These are phyloP conservation scores for Octodonta nipae DNA, from an alignment of 2,888 invertebrate genomes.

Conservation along the genomic window DNA sequence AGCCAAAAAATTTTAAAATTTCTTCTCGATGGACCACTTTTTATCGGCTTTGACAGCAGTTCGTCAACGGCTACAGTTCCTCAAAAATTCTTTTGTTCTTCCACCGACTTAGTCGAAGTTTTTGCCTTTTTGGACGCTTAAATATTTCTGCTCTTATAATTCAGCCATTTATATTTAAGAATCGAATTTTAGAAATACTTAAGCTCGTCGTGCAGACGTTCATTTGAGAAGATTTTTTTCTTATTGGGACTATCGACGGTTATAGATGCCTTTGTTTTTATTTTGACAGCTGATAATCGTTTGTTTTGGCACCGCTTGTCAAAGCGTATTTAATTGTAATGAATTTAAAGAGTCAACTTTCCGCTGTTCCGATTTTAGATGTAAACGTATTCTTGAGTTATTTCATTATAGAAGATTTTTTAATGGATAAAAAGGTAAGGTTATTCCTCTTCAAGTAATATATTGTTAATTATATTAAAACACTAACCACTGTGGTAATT, in stretches of 20 bases:
- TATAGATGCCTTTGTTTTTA: conserved; percentile 15
- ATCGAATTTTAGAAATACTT: conserved; percentile 28
- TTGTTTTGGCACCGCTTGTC: conserved; percentile 13
- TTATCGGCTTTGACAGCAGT: conserved; percentile 24
- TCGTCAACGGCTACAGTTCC: conserved; percentile 29
- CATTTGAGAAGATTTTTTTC: conserved; percentile 14
- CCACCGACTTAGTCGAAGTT: conserved; percentile 11
- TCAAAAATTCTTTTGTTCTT: conserved; percentile 30
- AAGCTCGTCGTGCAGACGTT: conserved; percentile 16
- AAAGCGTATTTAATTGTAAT: background rate
- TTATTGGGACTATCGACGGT: background rate
- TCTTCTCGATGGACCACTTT: conserved; percentile 18
- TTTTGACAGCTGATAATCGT: conserved; percentile 17
- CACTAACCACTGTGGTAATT: no score
- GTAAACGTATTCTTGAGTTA: no score
- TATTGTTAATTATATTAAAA: no score
- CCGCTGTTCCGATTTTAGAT: no score
- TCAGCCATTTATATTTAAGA: conserved; percentile 28
- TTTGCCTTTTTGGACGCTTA: conserved; percentile 12
- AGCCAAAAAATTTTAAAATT: conserved; percentile 1
- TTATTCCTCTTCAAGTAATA: no score
- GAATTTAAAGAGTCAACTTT: no score
- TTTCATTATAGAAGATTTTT: no score
- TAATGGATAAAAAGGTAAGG: no score
- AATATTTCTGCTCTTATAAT: conserved; percentile 26